Evolutionary conservation across 2,888 invertebrate species (phyloP).

Genomic region (Megastigmus dorsalis): DNA sequence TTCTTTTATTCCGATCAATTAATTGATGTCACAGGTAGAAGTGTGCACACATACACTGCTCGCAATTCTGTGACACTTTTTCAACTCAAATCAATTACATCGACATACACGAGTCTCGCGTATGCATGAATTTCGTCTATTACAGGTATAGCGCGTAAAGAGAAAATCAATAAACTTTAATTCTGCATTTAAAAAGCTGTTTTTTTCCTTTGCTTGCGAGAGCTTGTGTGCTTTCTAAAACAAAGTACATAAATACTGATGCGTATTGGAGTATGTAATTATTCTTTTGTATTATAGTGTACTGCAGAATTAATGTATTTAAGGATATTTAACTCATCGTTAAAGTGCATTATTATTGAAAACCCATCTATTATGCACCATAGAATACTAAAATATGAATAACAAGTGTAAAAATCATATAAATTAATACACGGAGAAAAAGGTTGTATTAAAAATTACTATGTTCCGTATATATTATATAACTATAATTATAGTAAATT

Average conservation of each 20-base stretch:
- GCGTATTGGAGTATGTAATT: neutral
- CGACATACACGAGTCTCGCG: neutral
- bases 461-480: no score
- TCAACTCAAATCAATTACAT: conserved; percentile 18
- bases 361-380: neutral
- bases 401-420: no score
- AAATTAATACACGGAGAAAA: no score
- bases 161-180: conserved; percentile 10
- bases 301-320: no score
- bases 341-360: neutral
- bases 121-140: conserved; percentile 12
- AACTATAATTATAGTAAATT: no score
- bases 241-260: neutral
- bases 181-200: neutral
- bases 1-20: conserved; percentile 21
- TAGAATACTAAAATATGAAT: neutral
- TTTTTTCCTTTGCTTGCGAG: neutral
- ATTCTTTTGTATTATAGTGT: no score
- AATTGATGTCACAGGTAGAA: conserved; percentile 11
- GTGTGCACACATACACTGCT: neutral
- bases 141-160: neutral
- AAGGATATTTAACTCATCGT: neutral
- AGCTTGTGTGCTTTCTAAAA: neutral
- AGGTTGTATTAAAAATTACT: no score
- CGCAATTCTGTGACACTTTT: conserved; percentile 13